Evolutionary conservation across 1,140 invertebrate species (phyloP).

Genomic region (Geopemphigus sp.): DNA sequence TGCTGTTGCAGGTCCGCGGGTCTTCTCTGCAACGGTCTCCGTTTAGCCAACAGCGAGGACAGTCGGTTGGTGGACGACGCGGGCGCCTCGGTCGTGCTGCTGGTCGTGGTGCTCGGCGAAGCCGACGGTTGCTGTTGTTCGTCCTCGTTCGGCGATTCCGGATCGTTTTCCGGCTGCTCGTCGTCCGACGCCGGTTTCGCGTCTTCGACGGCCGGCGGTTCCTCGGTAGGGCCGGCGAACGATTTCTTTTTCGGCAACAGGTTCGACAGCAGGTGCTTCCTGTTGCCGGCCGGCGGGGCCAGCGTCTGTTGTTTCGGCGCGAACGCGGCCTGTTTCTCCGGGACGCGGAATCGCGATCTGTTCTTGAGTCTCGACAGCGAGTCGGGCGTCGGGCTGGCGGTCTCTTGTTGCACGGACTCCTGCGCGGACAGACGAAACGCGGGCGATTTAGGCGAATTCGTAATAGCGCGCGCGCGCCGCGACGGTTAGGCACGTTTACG

Average conservation of each 20-base stretch:
- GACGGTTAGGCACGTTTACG: no score
- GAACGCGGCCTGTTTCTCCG: slow-evolving; percentile 3
- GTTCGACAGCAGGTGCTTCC: slow-evolving; percentile 26
- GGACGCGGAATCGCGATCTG: slow-evolving; percentile 27
- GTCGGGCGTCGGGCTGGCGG: slow-evolving; percentile 4
- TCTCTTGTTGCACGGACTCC: slow-evolving; percentile 23
- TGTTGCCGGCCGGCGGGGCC: slow-evolving; percentile 3
- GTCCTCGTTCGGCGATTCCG: slow-evolving; percentile 17
- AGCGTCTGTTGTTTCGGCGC: slow-evolving; percentile 29
- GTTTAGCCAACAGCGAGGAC: slow-evolving; percentile 24
- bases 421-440: not conserved
- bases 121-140: not conserved
- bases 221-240: slow-evolving; percentile 19
- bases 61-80: slow-evolving; percentile 30
- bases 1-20: slow-evolving; percentile 5
- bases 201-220: slow-evolving; percentile 5
- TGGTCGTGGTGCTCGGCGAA: not conserved
- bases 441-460: no score
- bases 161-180: slow-evolving; percentile 5
- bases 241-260: slow-evolving; percentile 39
- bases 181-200: not conserved
- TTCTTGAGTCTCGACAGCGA: slow-evolving; percentile 24
- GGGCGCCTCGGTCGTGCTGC: slow-evolving; percentile 25
- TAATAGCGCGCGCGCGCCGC: no score
- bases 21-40: slow-evolving; percentile 23